Conservation (phyloP, 2,797 vertebrate genomes). For the Tinamus major region DNA sequence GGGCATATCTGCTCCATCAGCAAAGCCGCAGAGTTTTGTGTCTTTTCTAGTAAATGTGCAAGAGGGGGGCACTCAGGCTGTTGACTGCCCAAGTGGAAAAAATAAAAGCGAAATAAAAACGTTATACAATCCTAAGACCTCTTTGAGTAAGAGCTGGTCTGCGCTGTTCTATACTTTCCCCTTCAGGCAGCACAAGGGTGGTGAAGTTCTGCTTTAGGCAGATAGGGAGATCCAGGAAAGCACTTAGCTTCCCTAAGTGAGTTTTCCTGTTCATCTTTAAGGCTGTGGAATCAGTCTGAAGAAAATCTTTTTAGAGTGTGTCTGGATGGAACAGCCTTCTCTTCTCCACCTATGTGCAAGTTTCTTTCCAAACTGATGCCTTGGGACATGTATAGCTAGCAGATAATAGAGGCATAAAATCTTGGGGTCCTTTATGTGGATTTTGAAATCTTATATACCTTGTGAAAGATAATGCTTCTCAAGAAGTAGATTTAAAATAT, state of each 20-base stretch:
- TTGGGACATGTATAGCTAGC: not conserved
- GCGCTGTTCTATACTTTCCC: not conserved
- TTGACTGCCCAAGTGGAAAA: not conserved
- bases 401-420: not conserved
- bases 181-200: not conserved
- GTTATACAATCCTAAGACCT: not conserved
- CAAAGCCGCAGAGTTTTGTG: not conserved
- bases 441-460: not conserved
- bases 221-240: not conserved
- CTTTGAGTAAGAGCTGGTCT: not conserved
- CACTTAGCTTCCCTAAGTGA: not conserved
- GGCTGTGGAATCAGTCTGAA: not conserved
- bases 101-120: not conserved
- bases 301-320: not conserved
- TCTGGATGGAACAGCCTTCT: not conserved
- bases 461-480: not conserved
- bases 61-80: not conserved
- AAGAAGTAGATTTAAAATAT: not conserved
- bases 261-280: not conserved
- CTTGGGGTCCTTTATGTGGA: not conserved
- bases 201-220: not conserved
- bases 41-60: not conserved
- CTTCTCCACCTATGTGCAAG: rapidly evolving
- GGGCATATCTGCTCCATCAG: too few relatives aligned
- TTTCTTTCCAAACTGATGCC: not conserved